phyloP scores from a whole-genome alignment of 37 sponge, comb jelly and placozoan species.

The Petrosia ficiformis region DNA sequence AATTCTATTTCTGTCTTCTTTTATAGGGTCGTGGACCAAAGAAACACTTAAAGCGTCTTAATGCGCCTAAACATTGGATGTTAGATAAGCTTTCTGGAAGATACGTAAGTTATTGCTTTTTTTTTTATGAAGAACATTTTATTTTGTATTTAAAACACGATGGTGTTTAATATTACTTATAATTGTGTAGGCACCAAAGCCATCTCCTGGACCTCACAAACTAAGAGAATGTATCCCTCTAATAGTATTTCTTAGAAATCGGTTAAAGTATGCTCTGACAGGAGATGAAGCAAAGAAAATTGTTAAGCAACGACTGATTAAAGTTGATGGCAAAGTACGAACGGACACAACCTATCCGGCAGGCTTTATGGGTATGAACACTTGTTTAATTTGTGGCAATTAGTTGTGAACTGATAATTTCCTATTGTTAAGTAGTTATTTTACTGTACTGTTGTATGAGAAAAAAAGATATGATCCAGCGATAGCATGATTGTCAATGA shows the following conservation, averaged over 20 bases:
- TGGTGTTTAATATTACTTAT: background rate
- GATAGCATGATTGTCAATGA: too few relatives aligned
- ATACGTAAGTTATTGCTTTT: constrained; percentile 91
- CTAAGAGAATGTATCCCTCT: constrained; percentile 94
- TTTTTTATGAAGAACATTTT: background rate
- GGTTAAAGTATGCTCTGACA: constrained; percentile 97
- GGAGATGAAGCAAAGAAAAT: constrained; percentile 94
- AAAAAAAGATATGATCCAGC: too few relatives aligned
- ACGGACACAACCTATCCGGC: constrained; percentile 93
- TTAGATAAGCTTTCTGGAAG: constrained; percentile 94
- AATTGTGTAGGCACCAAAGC: constrained; percentile 81
- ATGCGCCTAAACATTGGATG: constrained; percentile 99
- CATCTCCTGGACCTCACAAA: constrained; percentile 97
- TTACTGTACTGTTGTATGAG: too few relatives aligned
- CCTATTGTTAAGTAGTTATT: background rate
- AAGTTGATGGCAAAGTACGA: constrained; percentile 95
- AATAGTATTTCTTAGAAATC: constrained; percentile 88
- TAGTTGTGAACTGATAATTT: background rate
- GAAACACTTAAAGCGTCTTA: constrained; percentile 97
- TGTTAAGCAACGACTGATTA: constrained; percentile 85
- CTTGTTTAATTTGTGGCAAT: background rate
- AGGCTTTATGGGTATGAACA: constrained; percentile 92
- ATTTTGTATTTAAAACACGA: background rate
- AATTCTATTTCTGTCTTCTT: background rate
- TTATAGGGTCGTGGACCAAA: constrained; percentile 92